A percentile compares a stretch with the other conserved stretches of the same genome.
Conservation (phyloP, 2,888 invertebrate species). For the Meloe dianella region DNA sequence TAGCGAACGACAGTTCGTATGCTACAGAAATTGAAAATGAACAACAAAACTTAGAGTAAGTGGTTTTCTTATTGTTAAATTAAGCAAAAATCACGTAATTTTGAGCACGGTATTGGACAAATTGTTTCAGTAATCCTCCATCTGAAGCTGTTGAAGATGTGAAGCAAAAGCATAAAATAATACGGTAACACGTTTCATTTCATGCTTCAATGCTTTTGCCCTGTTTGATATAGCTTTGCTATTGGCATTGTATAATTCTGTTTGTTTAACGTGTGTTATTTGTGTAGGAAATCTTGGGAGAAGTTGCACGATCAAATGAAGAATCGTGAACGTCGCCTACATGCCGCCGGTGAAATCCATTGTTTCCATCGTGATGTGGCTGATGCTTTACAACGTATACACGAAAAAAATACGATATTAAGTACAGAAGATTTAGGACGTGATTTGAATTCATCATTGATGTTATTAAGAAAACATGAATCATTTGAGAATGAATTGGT, state of each 20-base stretch:
- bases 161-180: constrained; percentile 59
- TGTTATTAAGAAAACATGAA: constrained; percentile 85
- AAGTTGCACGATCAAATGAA: constrained; percentile 85
- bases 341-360: constrained; percentile 96
- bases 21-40: constrained; percentile 83
- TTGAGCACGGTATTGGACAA: constrained; percentile 48
- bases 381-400: constrained; percentile 87
- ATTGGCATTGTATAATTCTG: no score
- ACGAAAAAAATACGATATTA: constrained; percentile 86
- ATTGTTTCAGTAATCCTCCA: constrained; percentile 53
- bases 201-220: constrained; percentile 1
- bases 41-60: constrained; percentile 86
- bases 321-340: constrained; percentile 83
- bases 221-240: neutral
- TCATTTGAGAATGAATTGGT: constrained; percentile 92
- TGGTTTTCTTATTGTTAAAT: constrained; percentile 13
- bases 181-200: constrained; percentile 56
- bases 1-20: constrained; percentile 85
- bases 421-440: constrained; percentile 77
- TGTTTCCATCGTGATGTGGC: constrained; percentile 95
- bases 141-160: constrained; percentile 63
- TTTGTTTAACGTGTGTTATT: constrained; percentile 15
- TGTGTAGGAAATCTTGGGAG: constrained; percentile 79
- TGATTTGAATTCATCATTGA: constrained; percentile 85
- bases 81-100: neutral